Conservation (phyloP, 2,113 vertebrate species). For the Bujurquina vittata region DNA sequence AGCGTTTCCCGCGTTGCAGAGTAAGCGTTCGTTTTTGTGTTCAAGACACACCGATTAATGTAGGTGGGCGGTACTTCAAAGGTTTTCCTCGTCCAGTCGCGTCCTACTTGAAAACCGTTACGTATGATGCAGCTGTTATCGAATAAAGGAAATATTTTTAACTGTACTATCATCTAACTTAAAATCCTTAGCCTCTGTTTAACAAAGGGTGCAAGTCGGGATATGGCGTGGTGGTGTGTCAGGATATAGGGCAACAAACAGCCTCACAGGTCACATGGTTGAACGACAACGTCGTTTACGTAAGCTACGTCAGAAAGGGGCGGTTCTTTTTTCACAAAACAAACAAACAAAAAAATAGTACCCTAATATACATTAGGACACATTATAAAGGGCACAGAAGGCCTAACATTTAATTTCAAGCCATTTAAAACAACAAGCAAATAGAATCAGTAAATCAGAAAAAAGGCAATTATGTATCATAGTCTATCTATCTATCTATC, state of each 20-base stretch:
- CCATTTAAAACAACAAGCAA: too few relatives aligned
- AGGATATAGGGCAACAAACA: background rate
- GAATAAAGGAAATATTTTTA: accelerated
- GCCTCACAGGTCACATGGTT: background rate
- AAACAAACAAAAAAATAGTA: too few relatives aligned
- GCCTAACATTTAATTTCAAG: background rate
- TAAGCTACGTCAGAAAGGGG: background rate
- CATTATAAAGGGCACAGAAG: background rate
- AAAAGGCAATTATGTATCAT: too few relatives aligned
- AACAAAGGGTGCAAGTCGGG: accelerated
- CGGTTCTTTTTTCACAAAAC: too few relatives aligned
- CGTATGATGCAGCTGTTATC: accelerated
- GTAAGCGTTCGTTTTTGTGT: constrained; percentile 35
- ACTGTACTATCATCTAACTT: background rate
- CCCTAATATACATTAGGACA: background rate
- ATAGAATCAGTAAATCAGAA: too few relatives aligned
- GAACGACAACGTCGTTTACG: constrained; percentile 14
- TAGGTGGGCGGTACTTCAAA: background rate
- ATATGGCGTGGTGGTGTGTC: background rate
- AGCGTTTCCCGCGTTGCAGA: constrained; percentile 69
- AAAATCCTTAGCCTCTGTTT: background rate
- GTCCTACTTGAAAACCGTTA: accelerated
- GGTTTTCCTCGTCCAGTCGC: background rate
- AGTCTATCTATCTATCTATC: too few relatives aligned
- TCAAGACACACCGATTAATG: background rate